Evolutionary conservation across 1,140 invertebrate species (phyloP).

Genomic region (Nylanderia fulva): DNA sequence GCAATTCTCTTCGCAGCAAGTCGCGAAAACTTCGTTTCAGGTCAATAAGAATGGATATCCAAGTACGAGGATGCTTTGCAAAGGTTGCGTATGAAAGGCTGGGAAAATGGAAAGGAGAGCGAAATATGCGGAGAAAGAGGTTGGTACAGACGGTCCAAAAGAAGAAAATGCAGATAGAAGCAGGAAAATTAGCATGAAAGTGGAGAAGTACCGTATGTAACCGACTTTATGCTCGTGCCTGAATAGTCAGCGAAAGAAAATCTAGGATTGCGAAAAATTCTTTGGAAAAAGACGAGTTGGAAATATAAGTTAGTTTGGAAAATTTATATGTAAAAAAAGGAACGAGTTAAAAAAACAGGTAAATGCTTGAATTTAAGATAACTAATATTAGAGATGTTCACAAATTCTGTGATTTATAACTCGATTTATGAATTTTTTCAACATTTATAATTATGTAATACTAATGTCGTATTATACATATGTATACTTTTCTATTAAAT

Average conservation of each 20-base stretch:
- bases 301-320: constrained; percentile 24
- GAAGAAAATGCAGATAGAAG: constrained; percentile 56
- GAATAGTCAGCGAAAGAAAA: constrained; percentile 35
- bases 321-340: constrained; percentile 41
- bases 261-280: constrained; percentile 40
- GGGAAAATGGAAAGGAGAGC: constrained; percentile 30
- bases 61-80: constrained; percentile 10
- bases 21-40: constrained; percentile 63
- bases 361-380: background rate
- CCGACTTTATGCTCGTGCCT: constrained; percentile 43
- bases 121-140: constrained; percentile 11
- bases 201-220: constrained; percentile 53
- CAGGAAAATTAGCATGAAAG: constrained; percentile 60
- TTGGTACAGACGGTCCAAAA: background rate
- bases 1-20: constrained; percentile 40
- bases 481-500: background rate
- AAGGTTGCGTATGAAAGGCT: constrained; percentile 52
- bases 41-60: constrained; percentile 65
- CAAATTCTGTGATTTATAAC: background rate
- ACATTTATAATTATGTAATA: background rate
- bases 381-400: background rate
- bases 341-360: constrained; percentile 12
- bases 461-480: background rate
- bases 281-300: constrained; percentile 14
- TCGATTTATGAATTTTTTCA: background rate